Evolutionary conservation across 2,113 vertebrate species (phyloP), one percentile per base, ranked within the genome.

Genomic region (Ciconia boyciana): DNA sequence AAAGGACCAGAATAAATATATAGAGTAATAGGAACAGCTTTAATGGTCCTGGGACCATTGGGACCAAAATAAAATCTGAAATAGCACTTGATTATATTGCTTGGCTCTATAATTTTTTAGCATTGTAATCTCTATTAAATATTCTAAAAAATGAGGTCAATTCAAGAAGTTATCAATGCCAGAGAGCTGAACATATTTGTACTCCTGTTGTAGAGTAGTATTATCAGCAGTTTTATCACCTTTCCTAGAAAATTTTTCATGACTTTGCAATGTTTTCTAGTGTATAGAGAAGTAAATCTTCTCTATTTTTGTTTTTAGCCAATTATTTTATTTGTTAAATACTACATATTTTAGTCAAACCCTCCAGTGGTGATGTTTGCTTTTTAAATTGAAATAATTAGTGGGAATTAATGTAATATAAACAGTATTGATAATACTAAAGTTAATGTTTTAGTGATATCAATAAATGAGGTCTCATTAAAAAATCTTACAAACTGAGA

Each of bases 311-410:
- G 6, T 28, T 71, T 60, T 43, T 64, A 39, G 14, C 10, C 29
- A 68, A 57, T 19, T 49, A 31, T 62, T 74, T 80, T 41, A 25
- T 66, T 83, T 78, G 3, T 48, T 48, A 92, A 90, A 29, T 79
- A 39, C 4, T 21, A 9, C 2, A 15, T 28, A 36, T 78, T 68
- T 83, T 57, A 54, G 4, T 58, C 9, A 74, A 41, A 46, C 6
- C 1, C 10, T 62, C 11, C 1, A 1, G 29, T 62, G 24, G n/a
- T 71, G 7, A 48, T 49, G 2, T 48, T 80, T 29, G 1, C 6
- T 85, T 89, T 88, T 19, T 60, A 80, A 75, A 43, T 7, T 0
- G 8, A 92, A 77, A 46, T 34, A 57, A 48, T 32, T 61, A 48
- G 6, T 46, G 2, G 25, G 6, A 86, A 51, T 49, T 39, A 68